Evolutionary conservation across 2,113 vertebrate genomes (phyloP), one percentile per base, ranked within the genome.

Genomic region (Colinus virginianus): DNA sequence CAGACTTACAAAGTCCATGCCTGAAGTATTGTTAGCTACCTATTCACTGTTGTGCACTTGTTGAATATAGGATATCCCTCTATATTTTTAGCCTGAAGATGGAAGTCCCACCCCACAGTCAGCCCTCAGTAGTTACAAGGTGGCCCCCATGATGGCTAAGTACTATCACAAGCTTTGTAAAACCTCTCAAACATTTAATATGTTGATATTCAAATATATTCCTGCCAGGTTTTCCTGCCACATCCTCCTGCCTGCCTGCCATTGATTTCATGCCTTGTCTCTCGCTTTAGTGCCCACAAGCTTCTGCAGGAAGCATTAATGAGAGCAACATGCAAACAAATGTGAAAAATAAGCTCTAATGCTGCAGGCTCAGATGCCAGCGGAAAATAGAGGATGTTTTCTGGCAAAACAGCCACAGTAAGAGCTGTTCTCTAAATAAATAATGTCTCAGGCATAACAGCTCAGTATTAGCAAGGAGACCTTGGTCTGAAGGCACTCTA

Each of bases 281-380:
- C 56, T 94, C 1, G 1, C 61, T 84, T 86, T 15, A 46, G 82
- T 87, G 89, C 76, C 68, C 93, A 75, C 71, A 94, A 76, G 56
- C 82, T 96, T 92, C 81, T 92, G 76, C 69, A 89, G 82, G 87
- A 95, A 92, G 90, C 56, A 77, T 90, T 95, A 87, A 91, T 90
- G 75, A 95, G 38, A 84, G 89, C 84, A 96, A 88, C 67, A 79
- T 82, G 68, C 91, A 95, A 96, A 94, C 82, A 95, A 94, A 96
- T 94, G 93, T 92, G 93, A 94, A 96, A 96, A 94, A 94, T 95
- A 74, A 94, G 95, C 91, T 86, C 94, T 96, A 92, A 95, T 78
- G 87, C 89, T 42, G 23, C 76, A 91, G 87, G 56, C 87, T 90
- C 82, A 84, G 59, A 90, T 82, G 62, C 91, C 93, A 94, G 91